Base-by-base conservation (phyloP, 2,113 vertebrate genomes). In the Pituophis catenifer region DNA sequence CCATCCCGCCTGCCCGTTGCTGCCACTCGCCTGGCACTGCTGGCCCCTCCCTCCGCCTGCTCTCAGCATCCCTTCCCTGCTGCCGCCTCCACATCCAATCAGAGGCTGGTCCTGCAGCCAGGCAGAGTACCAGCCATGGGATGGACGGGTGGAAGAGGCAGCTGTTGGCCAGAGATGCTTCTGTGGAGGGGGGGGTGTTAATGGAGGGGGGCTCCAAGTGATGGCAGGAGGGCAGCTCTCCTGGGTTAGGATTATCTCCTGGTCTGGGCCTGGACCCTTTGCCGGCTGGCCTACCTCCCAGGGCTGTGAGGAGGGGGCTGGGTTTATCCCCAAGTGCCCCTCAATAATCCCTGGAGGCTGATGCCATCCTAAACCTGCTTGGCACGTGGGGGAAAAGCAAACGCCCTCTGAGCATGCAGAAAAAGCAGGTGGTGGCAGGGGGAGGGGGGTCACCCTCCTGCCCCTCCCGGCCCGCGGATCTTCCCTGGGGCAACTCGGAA, bases 31-130 rank as follows among this genome's bases (percentile, higher is more conserved):
- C 24, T n/a, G 5, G 70, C 52, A 57, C 3, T 70, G 26, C 88
- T 12, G 13, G 2, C 7, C 48, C 54, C 55, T 38, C 70, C 70
- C 91, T 52, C 88, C 75, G 2, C 91, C 91, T 90, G 33, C 89
- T n/a, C 48, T 88, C 88, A 90, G 90, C 93, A 90, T 86, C 93
- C 52, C 55, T 44, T n/a, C 12, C 70, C 70, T 7, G 13, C 52
- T 17, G 2, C 70, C 1, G 7, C 70, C 15, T 81, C 70, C n/a
- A 11, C 11, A 75, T 21, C 93, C 93, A 94, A 91, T 94, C 87
- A 86, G 87, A 54, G 12, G 87, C 93, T 21, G 89, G 21, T 26
- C 33, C 86, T 89, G 92, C 92, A 93, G n/a, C 92, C 92, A 90
- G 92, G 88, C 92, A 93, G 92, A 93, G 92, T 13, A 54, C 33